Evolutionary conservation across 2,113 vertebrate species (phyloP), one percentile per base, ranked within the genome.

Genomic region (Anthoscopus minutus): DNA sequence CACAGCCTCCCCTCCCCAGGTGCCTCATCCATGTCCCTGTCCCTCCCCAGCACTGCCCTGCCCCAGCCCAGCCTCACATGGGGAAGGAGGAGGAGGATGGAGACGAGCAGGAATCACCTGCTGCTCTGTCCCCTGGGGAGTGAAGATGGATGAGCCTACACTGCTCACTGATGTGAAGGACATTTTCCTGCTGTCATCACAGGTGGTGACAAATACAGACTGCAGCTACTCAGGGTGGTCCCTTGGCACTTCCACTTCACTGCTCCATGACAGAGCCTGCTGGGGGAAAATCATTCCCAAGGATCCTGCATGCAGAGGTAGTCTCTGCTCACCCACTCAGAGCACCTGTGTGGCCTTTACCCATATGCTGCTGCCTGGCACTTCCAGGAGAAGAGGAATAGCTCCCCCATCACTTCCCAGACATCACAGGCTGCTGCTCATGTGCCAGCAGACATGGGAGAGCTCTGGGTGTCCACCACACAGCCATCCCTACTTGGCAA

Each of bases 101-200:
- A 58, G 66, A 71, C 0, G 2, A 90, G 90, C 83, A 80, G 60
- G n/a, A n/a, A n/a, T n/a, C n/a, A n/a, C n/a, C n/a, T n/a, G n/a
- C n/a, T n/a, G n/a, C n/a, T n/a, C n/a, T n/a, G n/a, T n/a, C 83
- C 25, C 57, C 42, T 38, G 24, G 28, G 66, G 51, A 88, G 62
- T 4, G 4, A 69, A 62, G 53, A 88, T 62, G 85, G 92, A 80
- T 47, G 82, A 95, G 69, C 69, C 86, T 11, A 23, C 23, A 0
- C 50, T 61, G 69, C 51, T n/a, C n/a, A n/a, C n/a, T 0, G 0
- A 88, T 0, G 0, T 8, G 40, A 73, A 69, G 73, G 66, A 45
- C 58, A 31, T 66, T 42, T 89, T 77, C 86, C 78, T 84, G 72
- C 56, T 84, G 71, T 53, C 50, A 16, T 15, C 88, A 65, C 69